These are phyloP conservation scores for Sarcophilus harrisii DNA, from an alignment of 2,797 vertebrate species.

Conservation along the genomic window DNA sequence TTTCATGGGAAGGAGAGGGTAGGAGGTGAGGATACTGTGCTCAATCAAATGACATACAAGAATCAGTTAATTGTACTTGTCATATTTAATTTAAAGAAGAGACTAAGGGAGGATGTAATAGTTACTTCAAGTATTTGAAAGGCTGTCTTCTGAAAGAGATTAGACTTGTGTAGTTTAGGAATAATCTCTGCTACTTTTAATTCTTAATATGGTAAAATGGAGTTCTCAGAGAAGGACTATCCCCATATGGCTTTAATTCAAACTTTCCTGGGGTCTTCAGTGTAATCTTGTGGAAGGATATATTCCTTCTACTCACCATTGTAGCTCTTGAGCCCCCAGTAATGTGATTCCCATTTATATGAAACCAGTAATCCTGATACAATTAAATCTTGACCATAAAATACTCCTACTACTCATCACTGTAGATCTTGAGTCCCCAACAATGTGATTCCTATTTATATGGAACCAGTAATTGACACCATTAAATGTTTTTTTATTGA, in stretches of 20 bases:
- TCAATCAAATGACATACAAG: neutral
- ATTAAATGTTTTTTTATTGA: neutral
- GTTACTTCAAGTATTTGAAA: neutral
- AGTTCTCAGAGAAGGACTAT: neutral
- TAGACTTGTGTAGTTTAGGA: neutral
- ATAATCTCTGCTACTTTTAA: neutral
- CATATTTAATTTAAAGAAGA: neutral
- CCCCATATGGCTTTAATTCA: neutral
- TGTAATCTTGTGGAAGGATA: neutral
- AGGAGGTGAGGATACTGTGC: neutral
- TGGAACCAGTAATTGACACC: neutral
- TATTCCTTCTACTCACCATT: too few relatives aligned
- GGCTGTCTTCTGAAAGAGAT: neutral
- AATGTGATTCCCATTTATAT: too few relatives aligned
- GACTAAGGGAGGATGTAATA: neutral
- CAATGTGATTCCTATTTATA: neutral
- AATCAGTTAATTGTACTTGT: neutral
- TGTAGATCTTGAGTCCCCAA: neutral
- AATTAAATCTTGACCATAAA: too few relatives aligned
- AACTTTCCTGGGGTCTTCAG: neutral
- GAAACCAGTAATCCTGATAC: too few relatives aligned
- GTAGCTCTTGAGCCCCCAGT: too few relatives aligned
- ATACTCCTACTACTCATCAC: neutral
- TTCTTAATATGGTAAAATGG: neutral
- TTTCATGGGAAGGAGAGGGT: neutral